Percentiles rank a stretch among this genome's conserved stretches.
Conservation (phyloP, 2,797 vertebrate species). For the Sebastes matsubarae region DNA sequence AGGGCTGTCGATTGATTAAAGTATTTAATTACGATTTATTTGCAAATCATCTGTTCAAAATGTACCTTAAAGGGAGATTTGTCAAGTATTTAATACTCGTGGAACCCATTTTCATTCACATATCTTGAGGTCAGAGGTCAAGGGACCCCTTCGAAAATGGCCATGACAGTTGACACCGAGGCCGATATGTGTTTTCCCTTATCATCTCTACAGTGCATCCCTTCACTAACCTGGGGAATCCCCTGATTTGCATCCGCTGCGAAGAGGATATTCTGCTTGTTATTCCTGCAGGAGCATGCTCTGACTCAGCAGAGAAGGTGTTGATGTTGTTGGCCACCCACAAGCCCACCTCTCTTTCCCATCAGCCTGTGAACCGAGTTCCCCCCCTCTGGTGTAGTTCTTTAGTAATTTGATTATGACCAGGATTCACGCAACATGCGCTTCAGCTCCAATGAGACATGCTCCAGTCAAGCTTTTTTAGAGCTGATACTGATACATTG, state of each 20-base stretch:
- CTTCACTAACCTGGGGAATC: not conserved
- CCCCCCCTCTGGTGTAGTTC: not conserved
- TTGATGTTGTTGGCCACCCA: conserved; percentile 26
- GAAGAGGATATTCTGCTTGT: not conserved
- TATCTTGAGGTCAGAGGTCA: no score
- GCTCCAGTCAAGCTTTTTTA: not conserved
- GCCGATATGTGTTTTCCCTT: not conserved
- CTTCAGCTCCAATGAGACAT: not conserved
- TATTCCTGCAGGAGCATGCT: not conserved
- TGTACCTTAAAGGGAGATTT: no score
- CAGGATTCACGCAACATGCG: not conserved
- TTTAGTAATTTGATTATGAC: conserved; percentile 1
- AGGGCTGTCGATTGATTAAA: no score
- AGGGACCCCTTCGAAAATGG: no score
- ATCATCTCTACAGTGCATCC: not conserved
- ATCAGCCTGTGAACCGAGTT: not conserved
- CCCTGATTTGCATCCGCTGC: not conserved
- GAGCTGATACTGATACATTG: not conserved
- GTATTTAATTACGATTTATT: no score
- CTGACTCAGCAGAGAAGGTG: conserved; percentile 9
- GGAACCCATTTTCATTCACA: no score
- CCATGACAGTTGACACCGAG: not conserved
- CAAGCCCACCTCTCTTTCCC: not conserved
- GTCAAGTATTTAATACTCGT: no score
- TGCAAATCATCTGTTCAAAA: no score